These are phyloP conservation scores for Acanthis flammea DNA, from an alignment of 2,797 vertebrate genomes.

Conservation along the genomic window DNA sequence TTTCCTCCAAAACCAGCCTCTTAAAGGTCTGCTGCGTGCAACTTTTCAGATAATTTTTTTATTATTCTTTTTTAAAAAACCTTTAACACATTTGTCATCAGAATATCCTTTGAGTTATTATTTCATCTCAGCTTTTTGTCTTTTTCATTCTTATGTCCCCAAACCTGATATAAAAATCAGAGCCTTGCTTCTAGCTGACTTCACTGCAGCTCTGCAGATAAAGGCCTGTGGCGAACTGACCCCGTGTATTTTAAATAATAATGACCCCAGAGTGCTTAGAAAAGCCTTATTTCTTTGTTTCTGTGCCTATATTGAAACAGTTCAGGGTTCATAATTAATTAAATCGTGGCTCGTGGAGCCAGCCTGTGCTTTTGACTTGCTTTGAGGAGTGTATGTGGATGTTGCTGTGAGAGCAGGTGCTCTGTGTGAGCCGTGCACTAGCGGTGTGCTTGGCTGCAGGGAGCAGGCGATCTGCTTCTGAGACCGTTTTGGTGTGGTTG, in stretches of 20 bases:
- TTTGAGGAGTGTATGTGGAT: not conserved
- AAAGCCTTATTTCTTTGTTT: constrained; percentile 2
- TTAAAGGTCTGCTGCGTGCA: not conserved
- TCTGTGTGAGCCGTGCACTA: not conserved
- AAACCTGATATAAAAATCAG: not conserved
- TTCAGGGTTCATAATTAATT: not conserved
- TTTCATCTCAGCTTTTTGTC: not conserved
- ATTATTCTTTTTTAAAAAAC: not conserved
- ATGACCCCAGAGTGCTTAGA: not conserved
- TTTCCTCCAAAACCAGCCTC: not conserved
- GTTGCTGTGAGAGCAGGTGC: not conserved
- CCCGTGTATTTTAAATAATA: not conserved
- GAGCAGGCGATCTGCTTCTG: not conserved
- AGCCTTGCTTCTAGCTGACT: not conserved
- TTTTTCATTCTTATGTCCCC: not conserved
- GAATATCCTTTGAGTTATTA: not conserved
- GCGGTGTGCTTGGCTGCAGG: not conserved
- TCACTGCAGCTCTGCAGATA: not conserved
- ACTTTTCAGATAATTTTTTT: not conserved
- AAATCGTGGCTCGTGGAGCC: not conserved
- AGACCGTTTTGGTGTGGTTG: not conserved
- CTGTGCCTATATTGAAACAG: not conserved
- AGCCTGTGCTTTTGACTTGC: not conserved
- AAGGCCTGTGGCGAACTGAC: not conserved
- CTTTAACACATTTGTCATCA: not conserved